These are phyloP conservation scores for Seriola dumerili DNA, from an alignment of 2,113 vertebrate genomes.

Conservation along the genomic window DNA sequence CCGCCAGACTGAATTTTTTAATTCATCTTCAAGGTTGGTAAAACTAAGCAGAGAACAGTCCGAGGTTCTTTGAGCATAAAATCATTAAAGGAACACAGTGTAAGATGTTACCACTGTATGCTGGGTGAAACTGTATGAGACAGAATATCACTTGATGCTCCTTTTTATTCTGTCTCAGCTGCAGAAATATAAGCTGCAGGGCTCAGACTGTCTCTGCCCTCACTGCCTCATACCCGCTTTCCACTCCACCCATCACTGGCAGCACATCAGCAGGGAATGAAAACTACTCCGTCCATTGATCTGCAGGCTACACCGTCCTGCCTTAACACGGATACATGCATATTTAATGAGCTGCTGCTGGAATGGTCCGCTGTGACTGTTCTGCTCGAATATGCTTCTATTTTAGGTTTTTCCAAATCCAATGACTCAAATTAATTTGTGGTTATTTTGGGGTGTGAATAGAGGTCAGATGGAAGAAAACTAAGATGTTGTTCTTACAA, in stretches of 20 bases:
- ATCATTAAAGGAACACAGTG: too few species aligned
- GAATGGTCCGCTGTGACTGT: slow-evolving; percentile 8
- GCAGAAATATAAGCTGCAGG: slow-evolving; percentile 46
- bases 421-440: background rate
- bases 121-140: background rate
- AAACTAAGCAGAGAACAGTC: background rate
- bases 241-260: slow-evolving; percentile 24
- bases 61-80: background rate
- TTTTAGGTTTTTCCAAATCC: slow-evolving; percentile 21
- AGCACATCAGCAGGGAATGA: slow-evolving; percentile 24
- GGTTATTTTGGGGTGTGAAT: background rate
- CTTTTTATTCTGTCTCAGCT: slow-evolving; percentile 13
- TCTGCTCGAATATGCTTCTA: slow-evolving; percentile 5
- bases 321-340: slow-evolving; percentile 62
- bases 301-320: slow-evolving; percentile 47
- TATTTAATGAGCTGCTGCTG: slow-evolving; percentile 72
- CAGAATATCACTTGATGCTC: background rate
- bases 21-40: background rate
- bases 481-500: background rate
- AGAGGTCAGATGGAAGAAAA: background rate
- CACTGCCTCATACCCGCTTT: slow-evolving; percentile 2
- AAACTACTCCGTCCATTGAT: slow-evolving; percentile 54
- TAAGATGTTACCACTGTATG: background rate
- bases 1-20: background rate
- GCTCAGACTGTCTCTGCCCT: background rate